Percentiles rank a stretch among this genome's conserved stretches.
Conservation (phyloP, 2,888 invertebrate species). For the Lepidochrysops patricia region DNA sequence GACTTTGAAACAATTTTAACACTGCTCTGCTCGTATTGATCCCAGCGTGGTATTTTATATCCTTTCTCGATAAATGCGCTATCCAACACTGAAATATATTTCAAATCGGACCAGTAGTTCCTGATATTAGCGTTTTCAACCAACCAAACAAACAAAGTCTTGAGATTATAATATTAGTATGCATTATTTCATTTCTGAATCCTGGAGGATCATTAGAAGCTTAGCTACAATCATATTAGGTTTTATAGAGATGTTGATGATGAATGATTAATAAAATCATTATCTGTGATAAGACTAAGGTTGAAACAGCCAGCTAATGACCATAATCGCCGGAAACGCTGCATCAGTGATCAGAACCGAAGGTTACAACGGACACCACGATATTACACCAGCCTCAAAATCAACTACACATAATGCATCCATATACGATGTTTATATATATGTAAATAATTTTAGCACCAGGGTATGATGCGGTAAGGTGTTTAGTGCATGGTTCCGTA, state of each 20-base stretch:
- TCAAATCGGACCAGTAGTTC: too few relatives aligned
- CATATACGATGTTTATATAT: background rate
- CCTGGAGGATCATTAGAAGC: too few relatives aligned
- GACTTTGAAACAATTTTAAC: too few relatives aligned
- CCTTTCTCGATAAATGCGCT: too few relatives aligned
- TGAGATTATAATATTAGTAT: too few relatives aligned
- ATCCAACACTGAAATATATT: too few relatives aligned
- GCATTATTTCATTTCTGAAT: too few relatives aligned
- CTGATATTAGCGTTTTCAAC: too few relatives aligned
- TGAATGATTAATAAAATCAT: background rate
- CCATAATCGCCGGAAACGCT: background rate
- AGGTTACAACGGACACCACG: background rate
- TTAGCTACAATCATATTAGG: too few relatives aligned
- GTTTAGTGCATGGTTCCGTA: conserved; percentile 15
- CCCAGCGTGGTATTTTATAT: too few relatives aligned
- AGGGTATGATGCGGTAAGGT: conserved; percentile 20
- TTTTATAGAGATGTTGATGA: background rate
- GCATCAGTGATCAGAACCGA: background rate
- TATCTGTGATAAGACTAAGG: background rate
- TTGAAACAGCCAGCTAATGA: background rate
- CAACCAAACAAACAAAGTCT: too few relatives aligned
- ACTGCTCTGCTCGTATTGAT: too few relatives aligned
- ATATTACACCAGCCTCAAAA: background rate
- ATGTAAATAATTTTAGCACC: conserved; percentile 2
- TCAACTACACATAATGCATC: background rate